Percentiles rank a stretch among this genome's conserved stretches.
Conservation (phyloP, 2,888 invertebrate genomes). For the Acanthosepion esculentum region DNA sequence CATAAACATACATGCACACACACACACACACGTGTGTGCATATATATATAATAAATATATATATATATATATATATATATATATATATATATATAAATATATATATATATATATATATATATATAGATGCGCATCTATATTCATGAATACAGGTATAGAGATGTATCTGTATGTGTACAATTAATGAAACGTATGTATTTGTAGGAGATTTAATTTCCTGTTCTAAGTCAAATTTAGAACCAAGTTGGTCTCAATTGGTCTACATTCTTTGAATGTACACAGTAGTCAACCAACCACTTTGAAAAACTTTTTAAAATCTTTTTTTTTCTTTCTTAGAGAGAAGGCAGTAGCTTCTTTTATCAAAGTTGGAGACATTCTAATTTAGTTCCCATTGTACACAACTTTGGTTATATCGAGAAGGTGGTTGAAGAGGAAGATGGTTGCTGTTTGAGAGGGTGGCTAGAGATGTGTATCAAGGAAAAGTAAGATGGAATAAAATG, state of each 20-base stretch:
- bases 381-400: slow-evolving; percentile 23
- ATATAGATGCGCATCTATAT: neutral
- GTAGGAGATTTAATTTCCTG: neutral
- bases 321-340: neutral
- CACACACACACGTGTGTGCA: neutral
- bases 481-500: neutral
- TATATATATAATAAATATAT: neutral
- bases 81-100: neutral
- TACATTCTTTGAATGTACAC: slow-evolving; percentile 3
- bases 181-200: neutral
- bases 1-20: too few species aligned
- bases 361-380: slow-evolving; percentile 9
- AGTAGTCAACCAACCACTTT: slow-evolving; percentile 17
- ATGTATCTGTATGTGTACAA: neutral
- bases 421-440: neutral
- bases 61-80: neutral
- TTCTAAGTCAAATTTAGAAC: neutral
- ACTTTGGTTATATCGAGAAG: neutral
- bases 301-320: slow-evolving; percentile 33
- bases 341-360: neutral
- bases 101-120: neutral
- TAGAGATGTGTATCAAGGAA: neutral
- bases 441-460: neutral
- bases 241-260: slow-evolving; percentile 33
- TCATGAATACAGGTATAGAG: neutral